Evolutionary conservation across 1,140 invertebrate species (phyloP), one percentile per base, ranked within the genome.

Genomic region (Tachypleus tridentatus): DNA sequence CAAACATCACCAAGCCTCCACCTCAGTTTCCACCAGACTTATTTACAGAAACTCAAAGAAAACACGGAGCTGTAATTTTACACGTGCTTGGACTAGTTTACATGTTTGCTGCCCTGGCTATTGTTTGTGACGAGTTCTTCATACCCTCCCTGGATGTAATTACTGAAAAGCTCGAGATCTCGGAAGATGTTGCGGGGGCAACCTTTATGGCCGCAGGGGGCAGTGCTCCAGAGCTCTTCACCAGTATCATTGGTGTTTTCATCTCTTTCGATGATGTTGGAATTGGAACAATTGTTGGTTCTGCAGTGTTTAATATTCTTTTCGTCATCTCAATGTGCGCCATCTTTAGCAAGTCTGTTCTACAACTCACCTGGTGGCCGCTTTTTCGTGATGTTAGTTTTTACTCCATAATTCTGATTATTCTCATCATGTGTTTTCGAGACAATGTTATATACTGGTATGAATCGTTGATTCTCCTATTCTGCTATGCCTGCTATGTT

Each of bases 281-380:
- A 47, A 73, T 77, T 52, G 76, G 76, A 0, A 93, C 91, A 77
- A 93, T 94, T 78, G 91, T 94, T 70, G 91, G 92, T 64, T 94
- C 91, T 3, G 92, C 92, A 61, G 91, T 94, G 49, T 94, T 95
- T 79, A 95, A 95, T 79, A 93, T 95, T 72, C 82, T 95, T 57
- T 94, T 94, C 80, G 91, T 95, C 73, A 93, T 95, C 77, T 91
- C 90, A 72, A 91, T 93, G 85, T 94, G 91, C 81, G 91, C 91
- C 70, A 82, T 95, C 67, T 93, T 93, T 79, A 91, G 89, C 70
- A 86, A 86, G 73, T 89, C 88, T 57, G 86, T 91, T 63, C 82
- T 91, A 10, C 83, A 87, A 62, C 81, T 93, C 64, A 93, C 91
- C 67, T 93, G 91, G 90, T 93, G 91, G 93, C 93, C 93, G 63